phyloP scores from a whole-genome alignment of 2,888 invertebrate genomes.

The Oxyteleia sp. region DNA sequence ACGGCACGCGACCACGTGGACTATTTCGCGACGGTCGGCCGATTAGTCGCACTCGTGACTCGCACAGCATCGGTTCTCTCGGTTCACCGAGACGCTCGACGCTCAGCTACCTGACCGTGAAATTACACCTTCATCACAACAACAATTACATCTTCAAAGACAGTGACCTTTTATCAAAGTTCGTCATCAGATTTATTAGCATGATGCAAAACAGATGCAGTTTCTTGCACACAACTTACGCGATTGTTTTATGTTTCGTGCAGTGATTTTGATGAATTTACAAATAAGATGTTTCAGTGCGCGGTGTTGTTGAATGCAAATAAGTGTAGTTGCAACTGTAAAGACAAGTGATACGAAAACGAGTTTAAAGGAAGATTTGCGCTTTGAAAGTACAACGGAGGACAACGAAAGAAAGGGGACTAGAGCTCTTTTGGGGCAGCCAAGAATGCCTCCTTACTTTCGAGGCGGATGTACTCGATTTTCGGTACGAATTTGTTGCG shows the following conservation, averaged over 20 bases:
- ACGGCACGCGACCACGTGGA: conserved; percentile 81
- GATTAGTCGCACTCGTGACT: conserved; percentile 79
- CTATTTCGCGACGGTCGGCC: conserved; percentile 70
- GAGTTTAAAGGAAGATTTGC: background rate
- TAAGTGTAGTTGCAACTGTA: conserved; percentile 43
- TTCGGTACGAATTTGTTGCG: conserved; percentile 81
- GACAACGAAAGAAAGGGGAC: conserved; percentile 75
- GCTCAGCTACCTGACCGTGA: conserved; percentile 36
- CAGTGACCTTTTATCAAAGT: conserved; percentile 32
- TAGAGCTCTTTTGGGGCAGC: conserved; percentile 78
- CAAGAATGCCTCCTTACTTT: conserved; percentile 82
- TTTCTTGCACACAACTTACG: background rate
- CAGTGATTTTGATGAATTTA: background rate
- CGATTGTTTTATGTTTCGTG: background rate
- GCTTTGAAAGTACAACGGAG: background rate
- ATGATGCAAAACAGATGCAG: background rate
- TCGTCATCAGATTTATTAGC: background rate
- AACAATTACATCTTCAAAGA: conserved; percentile 21
- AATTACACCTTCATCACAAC: conserved; percentile 10
- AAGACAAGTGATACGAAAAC: conserved; percentile 20
- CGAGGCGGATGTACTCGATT: conserved; percentile 84
- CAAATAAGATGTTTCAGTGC: background rate
- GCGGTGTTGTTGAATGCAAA: conserved; percentile 12
- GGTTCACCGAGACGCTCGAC: conserved; percentile 8
- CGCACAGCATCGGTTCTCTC: conserved; percentile 72